These are phyloP conservation scores for Cavia aperea DNA, from an alignment of 2,113 vertebrate species.

Conservation along the genomic window DNA sequence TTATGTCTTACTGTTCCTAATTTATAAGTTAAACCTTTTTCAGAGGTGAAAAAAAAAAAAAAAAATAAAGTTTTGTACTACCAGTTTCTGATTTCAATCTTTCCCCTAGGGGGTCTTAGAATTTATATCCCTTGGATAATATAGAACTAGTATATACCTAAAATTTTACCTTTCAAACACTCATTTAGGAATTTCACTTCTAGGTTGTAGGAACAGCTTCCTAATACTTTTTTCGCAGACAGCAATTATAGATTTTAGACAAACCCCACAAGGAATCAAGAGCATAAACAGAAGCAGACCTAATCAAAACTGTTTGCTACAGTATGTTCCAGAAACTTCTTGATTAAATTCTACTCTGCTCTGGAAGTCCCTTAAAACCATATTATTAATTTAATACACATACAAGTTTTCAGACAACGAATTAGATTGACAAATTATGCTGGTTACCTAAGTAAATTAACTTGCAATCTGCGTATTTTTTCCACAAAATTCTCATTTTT, in stretches of 20 bases:
- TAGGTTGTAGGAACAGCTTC: background rate
- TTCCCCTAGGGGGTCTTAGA: background rate
- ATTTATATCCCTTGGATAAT: background rate
- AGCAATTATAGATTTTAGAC: slow-evolving; percentile 3
- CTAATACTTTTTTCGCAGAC: background rate
- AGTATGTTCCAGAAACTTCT: background rate
- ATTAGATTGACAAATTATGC: background rate
- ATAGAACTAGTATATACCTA: background rate
- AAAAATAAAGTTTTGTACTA: background rate
- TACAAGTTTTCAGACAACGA: background rate
- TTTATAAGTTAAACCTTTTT: background rate
- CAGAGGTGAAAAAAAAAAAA: background rate
- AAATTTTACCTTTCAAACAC: background rate
- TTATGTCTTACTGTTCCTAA: background rate
- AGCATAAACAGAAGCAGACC: background rate
- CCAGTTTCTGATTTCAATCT: background rate
- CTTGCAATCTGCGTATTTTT: background rate
- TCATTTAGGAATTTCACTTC: background rate
- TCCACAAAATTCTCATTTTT: background rate
- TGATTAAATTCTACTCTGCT: background rate
- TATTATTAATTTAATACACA: background rate
- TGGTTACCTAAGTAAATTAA: background rate
- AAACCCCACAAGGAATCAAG: background rate
- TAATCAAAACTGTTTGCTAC: background rate
- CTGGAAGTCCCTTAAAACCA: background rate